Conservation (phyloP, 1,140 invertebrate species). For the Heliconius congener region DNA sequence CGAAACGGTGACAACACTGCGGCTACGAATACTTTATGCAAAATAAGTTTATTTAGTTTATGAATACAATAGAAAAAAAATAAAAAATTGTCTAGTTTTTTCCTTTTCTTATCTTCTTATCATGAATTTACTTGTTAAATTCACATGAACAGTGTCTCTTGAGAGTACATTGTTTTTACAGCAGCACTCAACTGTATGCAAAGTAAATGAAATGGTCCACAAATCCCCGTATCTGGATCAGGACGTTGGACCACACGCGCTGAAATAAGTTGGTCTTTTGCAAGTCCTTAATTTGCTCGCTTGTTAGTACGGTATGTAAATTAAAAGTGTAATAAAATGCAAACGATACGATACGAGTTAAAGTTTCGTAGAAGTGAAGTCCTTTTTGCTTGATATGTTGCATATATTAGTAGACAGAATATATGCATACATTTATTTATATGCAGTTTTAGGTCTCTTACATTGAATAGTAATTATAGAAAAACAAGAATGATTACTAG, state of each 20-base stretch:
- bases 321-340: slow-evolving; percentile 16
- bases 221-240: slow-evolving; percentile 23
- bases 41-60: too few relatives aligned
- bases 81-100: neutral
- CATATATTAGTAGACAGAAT: neutral
- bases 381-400: neutral
- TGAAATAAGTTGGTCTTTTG: slow-evolving; percentile 30
- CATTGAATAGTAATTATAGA: neutral
- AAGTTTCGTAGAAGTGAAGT: slow-evolving; percentile 5
- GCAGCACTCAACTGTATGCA: neutral
- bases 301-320: slow-evolving; percentile 31
- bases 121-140: neutral
- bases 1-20: too few relatives aligned
- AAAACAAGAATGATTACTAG: neutral
- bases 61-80: neutral
- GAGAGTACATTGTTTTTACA: neutral
- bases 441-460: neutral
- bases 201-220: slow-evolving; percentile 12
- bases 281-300: slow-evolving; percentile 25
- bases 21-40: too few relatives aligned
- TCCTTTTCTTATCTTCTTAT: neutral
- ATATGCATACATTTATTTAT: neutral
- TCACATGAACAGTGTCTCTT: neutral
- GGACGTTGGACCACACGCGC: slow-evolving; percentile 39
- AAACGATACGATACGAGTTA: slow-evolving; percentile 15